These are phyloP conservation scores for Mayetiola destructor DNA, from an alignment of 2,888 invertebrate species.

Conservation along the genomic window DNA sequence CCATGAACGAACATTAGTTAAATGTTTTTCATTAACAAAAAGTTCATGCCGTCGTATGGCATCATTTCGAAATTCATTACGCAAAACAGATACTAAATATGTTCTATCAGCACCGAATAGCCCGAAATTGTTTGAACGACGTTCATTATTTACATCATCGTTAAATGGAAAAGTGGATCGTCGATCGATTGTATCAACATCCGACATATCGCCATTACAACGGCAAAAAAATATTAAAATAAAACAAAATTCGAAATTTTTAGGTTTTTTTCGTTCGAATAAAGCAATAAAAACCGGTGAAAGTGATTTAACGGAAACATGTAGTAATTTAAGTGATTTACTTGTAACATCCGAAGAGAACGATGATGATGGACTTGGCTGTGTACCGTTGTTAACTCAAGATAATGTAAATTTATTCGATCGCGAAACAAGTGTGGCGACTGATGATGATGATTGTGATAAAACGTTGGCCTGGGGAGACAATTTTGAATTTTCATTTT, in stretches of 20 bases:
- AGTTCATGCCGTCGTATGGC: not conserved
- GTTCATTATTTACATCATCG: not conserved
- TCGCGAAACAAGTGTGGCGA: not conserved
- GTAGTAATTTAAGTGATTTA: not conserved
- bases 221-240: slow-evolving; percentile 9
- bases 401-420: slow-evolving; percentile 1
- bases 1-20: not conserved
- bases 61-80: not conserved
- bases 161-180: not conserved
- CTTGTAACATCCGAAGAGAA: not conserved
- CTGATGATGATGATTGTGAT: not conserved
- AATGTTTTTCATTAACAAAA: not conserved
- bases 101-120: not conserved
- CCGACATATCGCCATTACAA: not conserved
- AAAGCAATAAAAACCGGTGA: not conserved
- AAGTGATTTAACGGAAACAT: not conserved
- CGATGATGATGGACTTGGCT: slow-evolving; percentile 3
- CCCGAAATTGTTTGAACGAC: slow-evolving; percentile 1
- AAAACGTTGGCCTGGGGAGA: slow-evolving; percentile 10
- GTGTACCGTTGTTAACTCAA: slow-evolving; percentile 1
- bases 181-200: not conserved
- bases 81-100: not conserved
- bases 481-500: slow-evolving; percentile 18
- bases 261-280: not conserved
- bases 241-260: not conserved